phyloP scores from a whole-genome alignment of 1,140 invertebrate species.

The Ostrea denselamellosa region DNA sequence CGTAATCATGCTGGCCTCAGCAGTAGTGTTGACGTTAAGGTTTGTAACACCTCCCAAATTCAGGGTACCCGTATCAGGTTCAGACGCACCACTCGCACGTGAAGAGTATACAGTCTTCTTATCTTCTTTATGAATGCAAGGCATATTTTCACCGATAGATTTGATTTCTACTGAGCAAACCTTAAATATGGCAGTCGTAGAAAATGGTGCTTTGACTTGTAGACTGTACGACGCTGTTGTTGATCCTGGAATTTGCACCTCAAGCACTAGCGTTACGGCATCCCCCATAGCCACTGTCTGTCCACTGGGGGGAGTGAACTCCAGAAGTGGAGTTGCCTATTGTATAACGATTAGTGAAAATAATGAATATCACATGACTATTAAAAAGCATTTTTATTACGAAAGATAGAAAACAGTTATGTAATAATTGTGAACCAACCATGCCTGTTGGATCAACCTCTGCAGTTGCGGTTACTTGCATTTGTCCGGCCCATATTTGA shows the following conservation, averaged over 20 bases:
- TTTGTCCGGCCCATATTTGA: constrained; percentile 66
- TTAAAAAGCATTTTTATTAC: neutral
- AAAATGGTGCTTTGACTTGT: constrained; percentile 43
- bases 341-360: neutral
- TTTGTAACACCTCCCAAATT: constrained; percentile 51
- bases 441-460: constrained; percentile 49
- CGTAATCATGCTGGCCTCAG: constrained; percentile 27
- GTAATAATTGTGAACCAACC: constrained; percentile 9
- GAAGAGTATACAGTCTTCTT: constrained; percentile 43
- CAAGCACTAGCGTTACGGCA: constrained; percentile 35
- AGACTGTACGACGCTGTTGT: constrained; percentile 50
- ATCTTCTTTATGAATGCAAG: constrained; percentile 50
- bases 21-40: constrained; percentile 42
- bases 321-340: constrained; percentile 38
- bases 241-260: constrained; percentile 43
- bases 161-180: constrained; percentile 53
- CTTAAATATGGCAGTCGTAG: constrained; percentile 49
- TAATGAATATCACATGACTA: neutral
- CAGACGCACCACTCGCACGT: neutral
- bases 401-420: neutral
- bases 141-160: constrained; percentile 58
- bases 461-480: constrained; percentile 44
- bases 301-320: neutral
- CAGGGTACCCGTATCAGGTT: constrained; percentile 43
- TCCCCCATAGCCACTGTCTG: constrained; percentile 38